Base-by-base conservation (phyloP, 2,888 invertebrate genomes). In the Pammene fasciana region DNA sequence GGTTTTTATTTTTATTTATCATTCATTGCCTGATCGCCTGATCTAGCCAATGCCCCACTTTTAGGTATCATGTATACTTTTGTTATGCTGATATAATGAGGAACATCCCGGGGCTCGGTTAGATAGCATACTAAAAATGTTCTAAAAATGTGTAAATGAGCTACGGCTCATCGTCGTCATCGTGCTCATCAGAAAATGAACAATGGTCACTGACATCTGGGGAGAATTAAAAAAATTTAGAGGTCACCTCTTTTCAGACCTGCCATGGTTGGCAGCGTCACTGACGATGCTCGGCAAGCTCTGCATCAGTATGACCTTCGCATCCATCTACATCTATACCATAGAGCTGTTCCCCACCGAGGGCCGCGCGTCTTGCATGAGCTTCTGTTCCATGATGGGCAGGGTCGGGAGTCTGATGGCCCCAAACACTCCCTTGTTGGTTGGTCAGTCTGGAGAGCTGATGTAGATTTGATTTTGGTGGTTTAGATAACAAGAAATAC, bases 271-370 rank as follows among this genome's bases (percentile, higher is more conserved):
- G 1, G 10, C 5, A 34, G 38, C 8, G 5, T 18, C 13, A 38
- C 70, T 84, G 55, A 78, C 79, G 36, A 73, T 95, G 77, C 64
- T 93, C 48, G 94, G 94, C 43, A 95, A 95, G 88, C 89, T 93
- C 77, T 91, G 90, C 72, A 94, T 94, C 75, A 94, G 94, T 55
- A 90, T 93, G 79, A 92, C 94, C 11, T 95, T 94, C 78, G 87
- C 93, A 1, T 89, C 93, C 11, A 84, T 94, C 73, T 95, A 95
- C 82, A 92, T 95, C 73, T 93, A 94, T 79, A 94, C 94, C 0
- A 90, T 94, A 62, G 95, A 95, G 87, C 88, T 95, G 82, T 94
- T 94, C 81, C 95, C 95, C 0, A 95, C 95, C 14, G 83, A 85
- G 41, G 84, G 93, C 65, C 86, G 95, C 45, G 94, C 94, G 76